Base-by-base conservation (phyloP, 37 sponge, comb jelly and placozoan species). In the Lycopodina hypogea region DNA sequence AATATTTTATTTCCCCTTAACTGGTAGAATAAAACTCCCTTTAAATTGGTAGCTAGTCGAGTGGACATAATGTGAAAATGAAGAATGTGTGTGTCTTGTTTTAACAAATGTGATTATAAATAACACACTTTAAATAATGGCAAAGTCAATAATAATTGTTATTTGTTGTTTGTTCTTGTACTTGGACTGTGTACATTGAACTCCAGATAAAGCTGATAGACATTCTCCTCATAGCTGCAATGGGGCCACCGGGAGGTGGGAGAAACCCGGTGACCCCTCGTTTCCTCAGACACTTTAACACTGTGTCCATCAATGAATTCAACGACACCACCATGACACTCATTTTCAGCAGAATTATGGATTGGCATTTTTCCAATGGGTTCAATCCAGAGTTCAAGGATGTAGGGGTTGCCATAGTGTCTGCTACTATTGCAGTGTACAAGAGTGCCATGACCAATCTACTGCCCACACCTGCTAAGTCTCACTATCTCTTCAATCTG, bases 181-280 rank as follows among this genome's bases (percentile, higher is more conserved):
- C 48, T 45, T 45, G 48, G 9, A 45, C 48, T 45, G 48, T 45
- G 9, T 45, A 45, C 8, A 45, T 32, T 65, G 35, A 32, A 15
- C 84, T 80, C 30, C 37, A 79, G 65, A 91, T 94, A 68, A 97
- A 97, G 45, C 82, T 97, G 65, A 88, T 94, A 50, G 97, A 97
- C 77, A 79, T 91, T 48, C 76, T 84, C 28, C 85, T 97, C 71
- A 85, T 97, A 40, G 87, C 94, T 18, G 90, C 96, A 28, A 97
- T 97, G 98, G 95, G 98, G 38, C 98, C 98, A 0, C 93, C 98
- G 35, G 98, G 98, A 21, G 98, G 98, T 48, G 98, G 98, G 0
- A 88, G 98, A 23, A 97, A 97, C 81, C 90, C 88, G 11, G 74
- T 97, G 81, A 95, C 98, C 22, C 83, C 96, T 59, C 90, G 98